Percentiles rank a stretch among this genome's conserved stretches.
These are phyloP conservation scores for Daktulosphaira vitifoliae DNA, from an alignment of 1,140 invertebrate species.

Conservation along the genomic window DNA sequence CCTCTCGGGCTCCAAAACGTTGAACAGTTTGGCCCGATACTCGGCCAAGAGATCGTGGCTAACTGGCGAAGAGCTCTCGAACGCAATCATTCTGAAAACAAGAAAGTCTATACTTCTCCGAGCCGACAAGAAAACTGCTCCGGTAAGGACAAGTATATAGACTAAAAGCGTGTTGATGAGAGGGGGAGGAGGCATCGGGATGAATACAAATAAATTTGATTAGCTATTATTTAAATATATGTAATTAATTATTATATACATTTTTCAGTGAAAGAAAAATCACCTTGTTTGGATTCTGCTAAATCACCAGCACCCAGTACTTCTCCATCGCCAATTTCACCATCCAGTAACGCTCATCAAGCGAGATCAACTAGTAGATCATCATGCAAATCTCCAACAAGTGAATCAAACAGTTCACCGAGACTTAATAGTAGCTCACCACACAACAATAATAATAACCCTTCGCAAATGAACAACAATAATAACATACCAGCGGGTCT, in stretches of 20 bases:
- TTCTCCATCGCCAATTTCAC: slow-evolving; percentile 43
- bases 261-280: slow-evolving; percentile 35
- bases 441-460: slow-evolving; percentile 38
- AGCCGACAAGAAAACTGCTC: slow-evolving; percentile 16
- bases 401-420: slow-evolving; percentile 43
- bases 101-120: slow-evolving; percentile 33
- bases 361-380: slow-evolving; percentile 36
- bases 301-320: slow-evolving; percentile 41
- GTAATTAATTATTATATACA: neutral
- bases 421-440: slow-evolving; percentile 41
- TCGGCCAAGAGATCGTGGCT: slow-evolving; percentile 67
- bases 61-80: slow-evolving; percentile 65
- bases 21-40: slow-evolving; percentile 58
- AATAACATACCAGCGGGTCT: slow-evolving; percentile 44
- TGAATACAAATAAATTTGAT: neutral
- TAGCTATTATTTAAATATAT: neutral
- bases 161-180: slow-evolving; percentile 17
- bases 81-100: slow-evolving; percentile 43
- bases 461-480: slow-evolving; percentile 41
- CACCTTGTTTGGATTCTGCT: slow-evolving; percentile 37
- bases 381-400: slow-evolving; percentile 51
- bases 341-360: slow-evolving; percentile 22
- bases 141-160: slow-evolving; percentile 21
- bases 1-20: slow-evolving; percentile 55
- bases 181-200: slow-evolving; percentile 30